phyloP scores from a whole-genome alignment of 2,888 invertebrate species.

The Syrphus vitripennis region DNA sequence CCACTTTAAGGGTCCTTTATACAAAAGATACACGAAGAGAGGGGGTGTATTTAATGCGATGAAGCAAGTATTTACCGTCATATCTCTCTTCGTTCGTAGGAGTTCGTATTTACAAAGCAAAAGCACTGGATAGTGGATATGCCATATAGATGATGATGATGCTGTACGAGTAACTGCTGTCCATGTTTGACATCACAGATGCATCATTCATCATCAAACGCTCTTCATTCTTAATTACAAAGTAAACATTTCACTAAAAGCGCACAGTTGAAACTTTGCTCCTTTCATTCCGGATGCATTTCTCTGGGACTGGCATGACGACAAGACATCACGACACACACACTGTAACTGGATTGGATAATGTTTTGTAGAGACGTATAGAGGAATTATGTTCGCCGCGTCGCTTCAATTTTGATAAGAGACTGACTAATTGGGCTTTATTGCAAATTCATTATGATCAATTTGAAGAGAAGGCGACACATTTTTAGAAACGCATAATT shows the following conservation, averaged over 20 bases:
- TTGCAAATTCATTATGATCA: conserved; percentile 15
- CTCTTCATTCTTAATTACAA: conserved; percentile 49
- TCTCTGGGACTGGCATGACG: background rate
- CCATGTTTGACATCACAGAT: conserved; percentile 44
- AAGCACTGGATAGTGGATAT: background rate
- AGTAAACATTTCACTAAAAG: conserved; percentile 52
- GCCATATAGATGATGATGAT: background rate
- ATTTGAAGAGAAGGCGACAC: background rate
- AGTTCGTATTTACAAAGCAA: background rate
- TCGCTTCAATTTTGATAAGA: conserved; percentile 3
- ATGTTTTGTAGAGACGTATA: background rate
- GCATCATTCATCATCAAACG: conserved; percentile 53
- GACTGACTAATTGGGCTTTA: conserved; percentile 39
- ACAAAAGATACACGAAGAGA: conserved; percentile 6
- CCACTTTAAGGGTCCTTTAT: background rate
- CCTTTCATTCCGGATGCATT: conserved; percentile 26
- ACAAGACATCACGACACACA: background rate
- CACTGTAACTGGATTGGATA: background rate
- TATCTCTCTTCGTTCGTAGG: background rate
- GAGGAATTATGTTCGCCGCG: background rate
- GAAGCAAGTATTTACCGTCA: conserved; percentile 36
- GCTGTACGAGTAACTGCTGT: background rate
- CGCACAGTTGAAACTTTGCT: conserved; percentile 26
- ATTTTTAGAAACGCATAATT: background rate
- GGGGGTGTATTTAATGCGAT: conserved; percentile 20